A percentile compares a stretch with the other conserved stretches of the same genome.
These are phyloP conservation scores for Streptopelia turtur DNA, from an alignment of 2,797 vertebrate genomes.

Conservation along the genomic window DNA sequence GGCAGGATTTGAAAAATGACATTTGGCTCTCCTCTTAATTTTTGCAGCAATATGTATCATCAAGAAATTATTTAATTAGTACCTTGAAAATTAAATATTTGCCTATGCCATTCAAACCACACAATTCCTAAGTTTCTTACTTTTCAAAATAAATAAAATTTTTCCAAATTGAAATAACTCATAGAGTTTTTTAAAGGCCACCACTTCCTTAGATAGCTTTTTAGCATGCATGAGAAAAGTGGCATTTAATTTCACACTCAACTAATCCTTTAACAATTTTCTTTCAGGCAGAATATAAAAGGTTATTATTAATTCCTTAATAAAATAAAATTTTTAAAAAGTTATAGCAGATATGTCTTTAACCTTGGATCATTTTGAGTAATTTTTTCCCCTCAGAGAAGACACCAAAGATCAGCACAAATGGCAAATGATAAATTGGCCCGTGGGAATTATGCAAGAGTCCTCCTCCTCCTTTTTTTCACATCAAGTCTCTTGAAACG, in stretches of 20 bases:
- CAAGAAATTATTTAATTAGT: slow-evolving; percentile 65
- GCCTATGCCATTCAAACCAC: slow-evolving; percentile 52
- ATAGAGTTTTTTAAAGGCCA: slow-evolving; percentile 60
- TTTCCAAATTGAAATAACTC: slow-evolving; percentile 63
- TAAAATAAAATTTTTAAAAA: slow-evolving; percentile 65
- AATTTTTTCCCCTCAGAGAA: slow-evolving; percentile 43
- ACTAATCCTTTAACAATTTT: slow-evolving; percentile 78
- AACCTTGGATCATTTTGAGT: slow-evolving; percentile 67
- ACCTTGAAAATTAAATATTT: slow-evolving; percentile 62
- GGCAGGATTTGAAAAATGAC: slow-evolving; percentile 25
- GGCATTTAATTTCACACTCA: slow-evolving; percentile 81
- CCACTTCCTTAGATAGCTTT: slow-evolving; percentile 49
- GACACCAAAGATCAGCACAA: slow-evolving; percentile 66
- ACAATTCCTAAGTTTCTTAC: slow-evolving; percentile 39
- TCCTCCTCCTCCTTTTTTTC: neutral
- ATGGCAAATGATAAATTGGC: slow-evolving; percentile 67
- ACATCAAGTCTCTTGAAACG: neutral
- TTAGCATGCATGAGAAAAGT: slow-evolving; percentile 74
- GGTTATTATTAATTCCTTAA: slow-evolving; percentile 74
- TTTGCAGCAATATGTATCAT: slow-evolving; percentile 45
- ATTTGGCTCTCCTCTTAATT: slow-evolving; percentile 37
- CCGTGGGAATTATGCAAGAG: slow-evolving; percentile 25
- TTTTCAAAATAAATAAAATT: slow-evolving; percentile 41
- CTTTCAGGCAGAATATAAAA: slow-evolving; percentile 74
- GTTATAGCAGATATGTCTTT: slow-evolving; percentile 60